Conservation (phyloP, 2,888 invertebrate species). For the Nowickia ferox region DNA sequence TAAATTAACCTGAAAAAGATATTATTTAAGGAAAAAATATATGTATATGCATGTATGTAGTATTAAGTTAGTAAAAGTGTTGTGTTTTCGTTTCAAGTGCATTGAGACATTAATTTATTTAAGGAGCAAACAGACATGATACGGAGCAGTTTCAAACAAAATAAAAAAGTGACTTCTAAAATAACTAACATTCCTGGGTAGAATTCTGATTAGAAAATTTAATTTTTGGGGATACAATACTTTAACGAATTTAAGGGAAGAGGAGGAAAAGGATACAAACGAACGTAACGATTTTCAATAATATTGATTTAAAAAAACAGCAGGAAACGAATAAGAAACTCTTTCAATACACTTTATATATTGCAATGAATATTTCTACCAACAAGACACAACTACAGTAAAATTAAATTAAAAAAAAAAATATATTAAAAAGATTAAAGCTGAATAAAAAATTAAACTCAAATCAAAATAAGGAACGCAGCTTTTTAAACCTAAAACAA, state of each 20-base stretch:
- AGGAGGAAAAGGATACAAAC: constrained; percentile 39
- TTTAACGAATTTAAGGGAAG: constrained; percentile 16
- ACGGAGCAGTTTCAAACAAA: constrained; percentile 24
- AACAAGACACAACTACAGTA: constrained; percentile 65
- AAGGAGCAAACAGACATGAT: constrained; percentile 19
- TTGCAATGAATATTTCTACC: constrained; percentile 57
- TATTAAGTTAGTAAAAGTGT: constrained; percentile 35
- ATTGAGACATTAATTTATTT: constrained; percentile 22
- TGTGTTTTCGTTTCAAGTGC: constrained; percentile 19
- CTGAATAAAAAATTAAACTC: background rate
- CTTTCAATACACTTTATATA: constrained; percentile 44
- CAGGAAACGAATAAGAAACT: constrained; percentile 52
- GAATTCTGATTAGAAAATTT: background rate
- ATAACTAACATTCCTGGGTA: constrained; percentile 39
- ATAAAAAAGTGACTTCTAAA: constrained; percentile 11
- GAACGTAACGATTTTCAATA: constrained; percentile 52
- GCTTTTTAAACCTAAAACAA: constrained; percentile 58
- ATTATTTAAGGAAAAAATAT: constrained; percentile 3
- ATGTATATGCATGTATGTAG: background rate
- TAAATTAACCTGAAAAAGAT: constrained; percentile 43
- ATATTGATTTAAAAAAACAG: constrained; percentile 51
- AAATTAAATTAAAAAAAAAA: constrained; percentile 38
- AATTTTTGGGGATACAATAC: constrained; percentile 9
- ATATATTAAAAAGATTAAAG: constrained; percentile 28
- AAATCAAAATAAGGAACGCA: constrained; percentile 39